Evolutionary conservation across 2,797 vertebrate species (phyloP).

Genomic region (Chrosomus eos): DNA sequence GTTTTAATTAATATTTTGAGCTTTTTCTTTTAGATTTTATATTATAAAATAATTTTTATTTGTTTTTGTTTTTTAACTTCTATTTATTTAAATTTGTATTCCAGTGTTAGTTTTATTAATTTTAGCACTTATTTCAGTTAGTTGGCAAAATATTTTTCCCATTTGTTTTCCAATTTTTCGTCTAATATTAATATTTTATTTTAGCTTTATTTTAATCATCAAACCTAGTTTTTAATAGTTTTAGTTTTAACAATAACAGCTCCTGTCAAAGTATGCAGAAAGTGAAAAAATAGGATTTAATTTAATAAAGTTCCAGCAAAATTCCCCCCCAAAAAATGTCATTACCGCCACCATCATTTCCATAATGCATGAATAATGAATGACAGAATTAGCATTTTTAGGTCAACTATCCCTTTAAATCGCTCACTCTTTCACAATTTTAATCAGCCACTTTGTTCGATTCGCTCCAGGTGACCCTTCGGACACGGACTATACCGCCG

Average conservation of each 20-base stretch:
- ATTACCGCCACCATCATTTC: not conserved
- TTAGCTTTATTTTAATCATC: not conserved
- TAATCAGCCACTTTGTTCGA: not conserved
- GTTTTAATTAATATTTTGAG: not conserved
- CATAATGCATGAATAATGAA: not conserved
- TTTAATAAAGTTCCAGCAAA: too few species aligned
- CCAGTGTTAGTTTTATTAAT: not conserved
- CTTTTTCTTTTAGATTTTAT: not conserved
- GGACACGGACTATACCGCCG: constrained; percentile 96
- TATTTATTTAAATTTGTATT: not conserved
- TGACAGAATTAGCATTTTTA: not conserved
- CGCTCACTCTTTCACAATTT: not conserved
- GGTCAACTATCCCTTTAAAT: not conserved
- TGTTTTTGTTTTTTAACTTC: not conserved
- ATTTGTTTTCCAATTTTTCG: not conserved
- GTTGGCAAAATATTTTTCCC: not conserved
- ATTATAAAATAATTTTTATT: not conserved
- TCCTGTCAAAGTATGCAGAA: not conserved
- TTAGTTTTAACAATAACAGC: not conserved
- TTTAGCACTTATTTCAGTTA: not conserved
- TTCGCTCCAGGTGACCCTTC: constrained; percentile 87
- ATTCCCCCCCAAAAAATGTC: too few species aligned
- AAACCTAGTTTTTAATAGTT: not conserved
- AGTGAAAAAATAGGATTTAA: not conserved
- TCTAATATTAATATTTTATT: not conserved